phyloP scores from a whole-genome alignment of 1,140 invertebrate genomes.

The Anastrepha obliqua region DNA sequence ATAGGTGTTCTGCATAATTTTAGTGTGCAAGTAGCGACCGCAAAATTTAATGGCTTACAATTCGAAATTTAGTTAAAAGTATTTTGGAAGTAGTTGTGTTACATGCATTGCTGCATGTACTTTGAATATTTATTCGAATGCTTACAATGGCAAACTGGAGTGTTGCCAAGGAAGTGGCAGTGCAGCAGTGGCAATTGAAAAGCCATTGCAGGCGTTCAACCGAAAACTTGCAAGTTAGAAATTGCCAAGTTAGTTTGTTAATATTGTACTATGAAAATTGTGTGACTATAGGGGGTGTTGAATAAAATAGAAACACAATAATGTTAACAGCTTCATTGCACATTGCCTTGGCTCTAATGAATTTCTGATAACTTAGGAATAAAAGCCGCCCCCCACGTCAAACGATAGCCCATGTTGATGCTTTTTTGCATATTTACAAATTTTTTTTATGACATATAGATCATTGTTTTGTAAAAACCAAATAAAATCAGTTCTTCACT shows the following conservation, averaged over 20 bases:
- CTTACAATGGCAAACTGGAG: background rate
- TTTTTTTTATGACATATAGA: no score
- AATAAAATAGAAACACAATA: no score
- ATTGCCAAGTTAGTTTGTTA: background rate
- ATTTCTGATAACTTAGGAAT: no score
- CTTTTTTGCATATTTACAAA: no score
- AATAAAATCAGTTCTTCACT: no score
- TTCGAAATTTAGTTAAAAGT: conserved; percentile 19
- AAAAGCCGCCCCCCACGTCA: no score
- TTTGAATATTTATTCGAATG: conserved; percentile 46
- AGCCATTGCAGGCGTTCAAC: background rate
- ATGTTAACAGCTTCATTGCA: no score
- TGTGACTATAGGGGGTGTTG: no score
- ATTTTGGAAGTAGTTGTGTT: conserved; percentile 25
- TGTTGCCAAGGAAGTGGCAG: background rate
- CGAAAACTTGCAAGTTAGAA: background rate
- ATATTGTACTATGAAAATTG: no score
- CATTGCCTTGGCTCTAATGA: no score
- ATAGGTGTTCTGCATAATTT: background rate
- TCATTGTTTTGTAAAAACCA: no score
- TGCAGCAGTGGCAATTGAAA: background rate
- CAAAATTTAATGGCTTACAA: conserved; percentile 50
- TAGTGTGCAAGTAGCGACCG: background rate
- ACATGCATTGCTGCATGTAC: background rate
- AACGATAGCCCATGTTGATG: no score